Conservation (phyloP, 2,797 vertebrate species). For the Decapterus maruadsi region DNA sequence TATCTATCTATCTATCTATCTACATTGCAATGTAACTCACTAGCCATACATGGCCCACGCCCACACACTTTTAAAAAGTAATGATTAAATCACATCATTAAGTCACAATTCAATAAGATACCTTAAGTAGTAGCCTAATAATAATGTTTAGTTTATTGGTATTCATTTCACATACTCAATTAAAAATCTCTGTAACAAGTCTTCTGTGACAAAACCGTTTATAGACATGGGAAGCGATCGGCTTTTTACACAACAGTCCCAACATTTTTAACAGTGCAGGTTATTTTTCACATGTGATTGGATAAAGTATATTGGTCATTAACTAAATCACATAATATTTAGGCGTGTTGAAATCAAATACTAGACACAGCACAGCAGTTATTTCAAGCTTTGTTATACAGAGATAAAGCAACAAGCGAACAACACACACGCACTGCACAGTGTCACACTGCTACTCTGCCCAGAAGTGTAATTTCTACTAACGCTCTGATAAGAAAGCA, state of each 20-base stretch:
- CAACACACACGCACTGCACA: no score
- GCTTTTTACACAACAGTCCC: no score
- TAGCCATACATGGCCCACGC: not conserved
- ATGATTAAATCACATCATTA: not conserved
- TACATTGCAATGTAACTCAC: not conserved
- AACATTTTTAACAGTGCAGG: no score
- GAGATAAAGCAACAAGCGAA: no score
- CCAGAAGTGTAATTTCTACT: not conserved
- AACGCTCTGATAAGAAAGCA: slow-evolving; percentile 15
- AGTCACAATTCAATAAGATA: not conserved
- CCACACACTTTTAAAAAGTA: not conserved
- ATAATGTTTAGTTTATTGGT: not conserved
- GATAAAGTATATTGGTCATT: no score
- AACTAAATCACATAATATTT: no score
- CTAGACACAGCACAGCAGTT: not conserved
- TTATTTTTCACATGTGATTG: no score
- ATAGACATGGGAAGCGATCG: not conserved
- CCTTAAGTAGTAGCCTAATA: not conserved
- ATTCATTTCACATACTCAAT: not conserved
- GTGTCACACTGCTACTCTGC: not conserved
- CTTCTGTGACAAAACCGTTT: not conserved
- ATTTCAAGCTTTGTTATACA: not conserved
- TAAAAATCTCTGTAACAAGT: not conserved
- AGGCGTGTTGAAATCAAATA: not conserved
- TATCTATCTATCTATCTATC: no score